These are phyloP conservation scores for Asbolus verrucosus DNA, from an alignment of 1,140 invertebrate genomes.

Conservation along the genomic window DNA sequence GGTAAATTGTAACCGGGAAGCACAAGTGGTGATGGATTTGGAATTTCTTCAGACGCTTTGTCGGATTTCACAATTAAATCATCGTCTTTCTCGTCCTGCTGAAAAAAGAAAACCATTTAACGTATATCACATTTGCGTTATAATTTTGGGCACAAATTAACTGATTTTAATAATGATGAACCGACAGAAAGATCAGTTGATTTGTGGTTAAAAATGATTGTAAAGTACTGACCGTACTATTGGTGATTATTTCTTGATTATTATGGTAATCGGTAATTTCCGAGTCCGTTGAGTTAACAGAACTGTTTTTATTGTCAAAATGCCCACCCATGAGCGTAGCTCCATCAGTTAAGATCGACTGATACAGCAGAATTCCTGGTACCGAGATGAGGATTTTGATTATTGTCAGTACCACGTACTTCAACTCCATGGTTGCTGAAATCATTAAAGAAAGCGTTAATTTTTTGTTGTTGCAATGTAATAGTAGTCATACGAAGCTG, in stretches of 20 bases:
- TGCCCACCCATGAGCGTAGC: constrained; percentile 61
- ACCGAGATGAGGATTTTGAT: constrained; percentile 63
- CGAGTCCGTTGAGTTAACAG: background rate
- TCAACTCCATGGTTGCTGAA: constrained; percentile 59
- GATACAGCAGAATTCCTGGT: constrained; percentile 52
- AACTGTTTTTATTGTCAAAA: constrained; percentile 55
- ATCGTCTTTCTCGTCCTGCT: background rate
- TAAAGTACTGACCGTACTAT: constrained; percentile 14
- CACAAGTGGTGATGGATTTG: constrained; percentile 61
- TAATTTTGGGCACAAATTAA: too few relatives aligned
- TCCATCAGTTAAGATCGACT: constrained; percentile 44
- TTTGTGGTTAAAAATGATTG: background rate
- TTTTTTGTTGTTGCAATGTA: too few relatives aligned
- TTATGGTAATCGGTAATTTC: constrained; percentile 40
- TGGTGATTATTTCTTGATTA: constrained; percentile 36
- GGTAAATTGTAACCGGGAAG: constrained; percentile 63
- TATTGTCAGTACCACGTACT: constrained; percentile 59
- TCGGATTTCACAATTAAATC: background rate
- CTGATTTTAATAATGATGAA: too few relatives aligned
- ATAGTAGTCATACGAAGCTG: too few relatives aligned
- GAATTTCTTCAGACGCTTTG: constrained; percentile 59
- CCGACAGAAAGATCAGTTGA: background rate
- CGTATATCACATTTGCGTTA: too few relatives aligned
- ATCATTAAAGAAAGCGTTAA: background rate
- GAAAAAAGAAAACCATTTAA: background rate